phyloP scores from a whole-genome alignment of 2,888 invertebrate genomes.

The Pseudoips prasinana region DNA sequence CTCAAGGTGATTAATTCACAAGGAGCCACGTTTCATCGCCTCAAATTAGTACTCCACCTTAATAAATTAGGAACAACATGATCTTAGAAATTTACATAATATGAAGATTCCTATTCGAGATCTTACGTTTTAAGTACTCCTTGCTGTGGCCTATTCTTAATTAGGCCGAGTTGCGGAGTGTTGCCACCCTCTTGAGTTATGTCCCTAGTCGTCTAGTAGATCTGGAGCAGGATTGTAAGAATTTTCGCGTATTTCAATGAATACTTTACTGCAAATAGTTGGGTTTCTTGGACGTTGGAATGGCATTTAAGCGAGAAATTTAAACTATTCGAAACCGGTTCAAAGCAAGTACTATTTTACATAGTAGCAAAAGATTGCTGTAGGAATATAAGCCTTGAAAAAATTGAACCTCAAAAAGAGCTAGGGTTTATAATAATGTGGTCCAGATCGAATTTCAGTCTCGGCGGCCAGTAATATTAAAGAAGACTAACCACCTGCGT shows the following conservation, averaged over 20 bases:
- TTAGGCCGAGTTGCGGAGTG: conserved; percentile 32
- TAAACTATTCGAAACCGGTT: no score
- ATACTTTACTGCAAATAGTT: no score
- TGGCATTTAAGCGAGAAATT: no score
- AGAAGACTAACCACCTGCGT: no score
- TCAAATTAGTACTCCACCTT: conserved; percentile 33
- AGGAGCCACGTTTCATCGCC: conserved; percentile 17
- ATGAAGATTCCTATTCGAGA: conserved; percentile 43
- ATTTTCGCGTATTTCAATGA: conserved; percentile 11
- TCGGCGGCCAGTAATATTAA: no score
- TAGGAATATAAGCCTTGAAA: no score
- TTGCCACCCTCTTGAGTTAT: conserved; percentile 23
- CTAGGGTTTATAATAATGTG: no score
- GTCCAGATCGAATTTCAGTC: no score
- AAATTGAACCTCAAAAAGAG: no score
- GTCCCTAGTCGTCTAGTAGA: conserved; percentile 16
- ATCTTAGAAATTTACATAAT: conserved; percentile 47
- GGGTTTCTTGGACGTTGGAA: no score
- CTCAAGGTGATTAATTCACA: conserved; percentile 22
- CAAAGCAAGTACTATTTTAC: no score
- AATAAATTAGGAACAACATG: conserved; percentile 41
- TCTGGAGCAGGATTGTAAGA: conserved; percentile 10
- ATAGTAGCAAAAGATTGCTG: no score
- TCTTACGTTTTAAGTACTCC: conserved; percentile 31
- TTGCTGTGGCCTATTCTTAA: conserved; percentile 44